Evolutionary conservation across 2,113 vertebrate genomes (phyloP).

Genomic region (Lota lota): DNA sequence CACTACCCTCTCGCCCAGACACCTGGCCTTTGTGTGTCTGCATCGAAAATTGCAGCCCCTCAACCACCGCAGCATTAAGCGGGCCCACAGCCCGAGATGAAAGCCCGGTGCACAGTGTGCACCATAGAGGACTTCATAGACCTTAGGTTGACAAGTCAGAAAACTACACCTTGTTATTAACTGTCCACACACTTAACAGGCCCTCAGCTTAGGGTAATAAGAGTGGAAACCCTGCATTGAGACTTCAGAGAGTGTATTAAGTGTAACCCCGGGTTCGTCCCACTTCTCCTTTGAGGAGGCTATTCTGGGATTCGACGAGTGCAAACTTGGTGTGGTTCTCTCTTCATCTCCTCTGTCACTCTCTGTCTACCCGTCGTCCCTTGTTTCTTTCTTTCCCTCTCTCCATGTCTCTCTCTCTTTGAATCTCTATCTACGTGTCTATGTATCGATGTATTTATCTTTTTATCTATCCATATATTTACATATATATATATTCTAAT

Average conservation of each 20-base stretch:
- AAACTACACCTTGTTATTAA: conserved; percentile 74
- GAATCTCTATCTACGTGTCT: neutral
- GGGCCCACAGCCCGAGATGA: conserved; percentile 62
- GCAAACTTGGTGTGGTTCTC: conserved; percentile 70
- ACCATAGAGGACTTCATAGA: conserved; percentile 67
- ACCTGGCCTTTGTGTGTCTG: conserved; percentile 70
- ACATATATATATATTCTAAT: no score
- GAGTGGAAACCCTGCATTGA: conserved; percentile 63
- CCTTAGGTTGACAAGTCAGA: conserved; percentile 66
- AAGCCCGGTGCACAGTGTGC: conserved; percentile 53
- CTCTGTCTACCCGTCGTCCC: conserved; percentile 27
- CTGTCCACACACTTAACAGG: conserved; percentile 67
- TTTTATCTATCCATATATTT: neutral
- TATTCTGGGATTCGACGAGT: conserved; percentile 64
- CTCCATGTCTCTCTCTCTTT: conserved; percentile 38
- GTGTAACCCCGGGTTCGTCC: conserved; percentile 48
- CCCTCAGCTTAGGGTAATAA: conserved; percentile 72
- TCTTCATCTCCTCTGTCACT: conserved; percentile 36
- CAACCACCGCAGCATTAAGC: conserved; percentile 33
- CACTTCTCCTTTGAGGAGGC: conserved; percentile 63
- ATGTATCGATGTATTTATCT: neutral
- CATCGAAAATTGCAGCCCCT: conserved; percentile 62
- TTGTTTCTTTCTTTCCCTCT: conserved; percentile 25
- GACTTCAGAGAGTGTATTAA: conserved; percentile 71
- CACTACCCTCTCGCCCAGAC: conserved; percentile 57